These are phyloP conservation scores for Paralinhomoeus sp. DNA, from an alignment of 2,888 invertebrate genomes.

Conservation along the genomic window DNA sequence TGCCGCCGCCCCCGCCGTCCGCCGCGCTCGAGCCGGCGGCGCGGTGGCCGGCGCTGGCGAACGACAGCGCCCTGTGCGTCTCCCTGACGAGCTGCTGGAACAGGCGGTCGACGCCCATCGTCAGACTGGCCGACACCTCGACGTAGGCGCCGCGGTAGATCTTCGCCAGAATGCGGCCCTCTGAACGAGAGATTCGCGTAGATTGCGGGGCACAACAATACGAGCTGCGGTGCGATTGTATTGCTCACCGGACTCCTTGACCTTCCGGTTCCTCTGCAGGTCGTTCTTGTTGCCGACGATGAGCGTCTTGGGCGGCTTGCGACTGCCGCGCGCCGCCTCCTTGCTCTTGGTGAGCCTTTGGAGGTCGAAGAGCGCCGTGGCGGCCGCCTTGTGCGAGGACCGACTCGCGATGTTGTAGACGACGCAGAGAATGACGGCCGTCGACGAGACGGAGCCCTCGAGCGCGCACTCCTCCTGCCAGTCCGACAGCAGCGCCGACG, in stretches of 20 bases:
- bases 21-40: too few species aligned
- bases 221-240: neutral
- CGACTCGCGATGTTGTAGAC: neutral
- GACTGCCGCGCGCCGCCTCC: neutral
- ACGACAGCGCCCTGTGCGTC: too few species aligned
- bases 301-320: neutral
- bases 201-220: too few species aligned
- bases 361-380: neutral
- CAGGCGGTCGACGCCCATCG: neutral
- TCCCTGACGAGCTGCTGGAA: neutral
- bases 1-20: too few species aligned
- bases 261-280: neutral
- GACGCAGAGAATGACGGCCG: neutral
- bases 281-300: neutral
- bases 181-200: neutral
- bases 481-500: neutral
- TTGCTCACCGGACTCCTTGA: neutral
- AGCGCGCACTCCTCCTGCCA: neutral
- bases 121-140: neutral
- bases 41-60: too few species aligned
- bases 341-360: neutral
- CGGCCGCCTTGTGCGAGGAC: neutral
- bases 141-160: neutral
- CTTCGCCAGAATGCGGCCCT: neutral
- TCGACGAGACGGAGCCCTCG: too few species aligned